Percentiles rank a stretch among this genome's conserved stretches.
These are phyloP conservation scores for Ctenomys sociabilis DNA, from an alignment of 2,113 vertebrate species.

Conservation along the genomic window DNA sequence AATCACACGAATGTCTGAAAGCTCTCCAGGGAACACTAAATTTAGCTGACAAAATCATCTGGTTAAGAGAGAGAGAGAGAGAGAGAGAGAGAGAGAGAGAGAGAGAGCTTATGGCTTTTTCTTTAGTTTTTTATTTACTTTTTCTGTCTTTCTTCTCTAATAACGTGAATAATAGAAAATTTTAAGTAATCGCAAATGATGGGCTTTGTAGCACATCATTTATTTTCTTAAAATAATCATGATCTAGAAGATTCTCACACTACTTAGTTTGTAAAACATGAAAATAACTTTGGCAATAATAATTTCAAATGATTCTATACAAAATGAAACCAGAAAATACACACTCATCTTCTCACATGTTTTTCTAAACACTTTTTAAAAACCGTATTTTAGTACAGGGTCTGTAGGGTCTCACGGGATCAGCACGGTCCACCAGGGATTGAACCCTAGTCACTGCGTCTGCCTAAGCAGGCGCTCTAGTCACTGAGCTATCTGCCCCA, in stretches of 20 bases:
- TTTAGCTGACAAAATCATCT: background rate
- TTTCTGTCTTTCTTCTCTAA: background rate
- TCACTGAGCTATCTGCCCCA: too few relatives aligned
- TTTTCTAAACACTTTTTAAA: too few relatives aligned
- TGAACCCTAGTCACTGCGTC: too few relatives aligned
- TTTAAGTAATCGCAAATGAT: background rate
- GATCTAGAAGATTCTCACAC: background rate
- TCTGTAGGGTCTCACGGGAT: too few relatives aligned
- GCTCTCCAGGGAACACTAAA: background rate
- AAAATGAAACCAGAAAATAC: background rate
- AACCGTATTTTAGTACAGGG: too few relatives aligned
- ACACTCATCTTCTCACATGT: background rate
- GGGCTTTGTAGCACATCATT: background rate
- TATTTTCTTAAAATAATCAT: background rate
- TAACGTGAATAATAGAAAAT: background rate
- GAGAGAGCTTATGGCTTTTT: background rate
- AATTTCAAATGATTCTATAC: background rate
- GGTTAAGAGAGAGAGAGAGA: background rate
- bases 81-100: background rate
- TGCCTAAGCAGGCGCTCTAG: too few relatives aligned
- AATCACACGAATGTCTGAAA: slow-evolving; percentile 37
- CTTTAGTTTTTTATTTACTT: background rate
- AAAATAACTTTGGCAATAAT: background rate
- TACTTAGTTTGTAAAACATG: background rate
- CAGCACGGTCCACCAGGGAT: too few relatives aligned